Conservation (phyloP, 2,113 vertebrate genomes). For the Phyllopteryx taeniolatus region DNA sequence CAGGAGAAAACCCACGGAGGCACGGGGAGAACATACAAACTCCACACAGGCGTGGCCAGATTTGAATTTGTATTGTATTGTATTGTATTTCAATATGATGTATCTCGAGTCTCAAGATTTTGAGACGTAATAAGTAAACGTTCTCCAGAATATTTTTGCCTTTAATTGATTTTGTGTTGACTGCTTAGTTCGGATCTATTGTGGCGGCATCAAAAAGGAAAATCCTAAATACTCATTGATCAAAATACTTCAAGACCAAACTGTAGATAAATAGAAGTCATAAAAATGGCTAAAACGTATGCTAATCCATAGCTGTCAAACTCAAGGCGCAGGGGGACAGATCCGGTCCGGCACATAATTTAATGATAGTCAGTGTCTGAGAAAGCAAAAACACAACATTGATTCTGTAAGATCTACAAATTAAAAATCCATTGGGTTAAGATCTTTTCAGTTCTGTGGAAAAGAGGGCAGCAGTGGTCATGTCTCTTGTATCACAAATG, state of each 20-base stretch:
- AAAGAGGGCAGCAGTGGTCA: slow-evolving; percentile 58
- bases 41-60: no score
- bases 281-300: neutral
- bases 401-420: slow-evolving; percentile 75
- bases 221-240: neutral
- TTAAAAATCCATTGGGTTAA: slow-evolving; percentile 77
- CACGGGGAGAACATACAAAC: no score
- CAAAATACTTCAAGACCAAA: neutral
- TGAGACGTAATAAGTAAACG: no score
- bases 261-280: neutral
- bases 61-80: no score
- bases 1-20: no score
- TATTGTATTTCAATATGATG: no score
- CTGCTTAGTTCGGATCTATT: neutral
- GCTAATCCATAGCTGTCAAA: neutral
- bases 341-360: no score
- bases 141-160: neutral
- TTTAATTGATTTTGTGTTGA: neutral
- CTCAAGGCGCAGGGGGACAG: no score
- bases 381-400: slow-evolving; percentile 72
- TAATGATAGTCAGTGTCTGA: slow-evolving; percentile 54
- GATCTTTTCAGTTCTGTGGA: slow-evolving; percentile 58
- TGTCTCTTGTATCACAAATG: slow-evolving; percentile 45
- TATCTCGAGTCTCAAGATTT: no score
- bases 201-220: neutral